Conservation (phyloP, 2,113 vertebrate genomes). For the human (Homo sapiens) region GRCh38 chr1:223245501-223246000, state of each 20-base stretch:
- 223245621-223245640: neutral
- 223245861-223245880: neutral
- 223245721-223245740: neutral
- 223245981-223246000: neutral
- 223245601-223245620: neutral
- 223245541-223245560: neutral
- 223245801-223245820: neutral
- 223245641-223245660: neutral
- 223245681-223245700: neutral
- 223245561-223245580: neutral
- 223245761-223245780: neutral
- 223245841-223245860: neutral
- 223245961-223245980: neutral
- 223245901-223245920: neutral
- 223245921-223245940: neutral
- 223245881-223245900: rapidly evolving
- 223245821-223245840: neutral
- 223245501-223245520: neutral
- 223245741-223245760: neutral
- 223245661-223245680: neutral
- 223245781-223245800: neutral
- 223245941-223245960: neutral
- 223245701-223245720: neutral
- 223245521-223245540: neutral
- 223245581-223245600: neutral